Percentiles rank a stretch among this genome's conserved stretches.
These are phyloP conservation scores for Micromesistius poutassou DNA, from an alignment of 2,797 vertebrate genomes.

Conservation along the genomic window DNA sequence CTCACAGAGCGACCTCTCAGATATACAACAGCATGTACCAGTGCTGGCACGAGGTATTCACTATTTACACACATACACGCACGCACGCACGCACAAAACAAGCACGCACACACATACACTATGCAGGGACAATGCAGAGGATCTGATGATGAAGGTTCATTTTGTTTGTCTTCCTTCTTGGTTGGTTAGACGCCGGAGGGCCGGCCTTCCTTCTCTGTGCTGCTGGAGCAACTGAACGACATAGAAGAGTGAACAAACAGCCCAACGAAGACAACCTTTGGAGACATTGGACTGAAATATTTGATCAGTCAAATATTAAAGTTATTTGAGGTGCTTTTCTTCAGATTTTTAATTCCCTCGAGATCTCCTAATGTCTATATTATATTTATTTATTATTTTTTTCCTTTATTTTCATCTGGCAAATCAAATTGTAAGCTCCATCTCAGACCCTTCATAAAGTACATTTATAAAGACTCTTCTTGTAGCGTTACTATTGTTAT, in stretches of 20 bases:
- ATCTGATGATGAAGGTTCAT: neutral
- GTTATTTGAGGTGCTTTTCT: neutral
- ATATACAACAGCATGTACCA: conserved; percentile 83
- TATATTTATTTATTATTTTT: too few relatives aligned
- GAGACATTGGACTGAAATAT: neutral
- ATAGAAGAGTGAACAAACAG: conserved; percentile 51
- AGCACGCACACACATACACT: neutral
- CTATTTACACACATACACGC: neutral
- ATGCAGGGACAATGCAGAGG: neutral
- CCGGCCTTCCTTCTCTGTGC: conserved; percentile 63
- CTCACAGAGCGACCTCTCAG: conserved; percentile 63
- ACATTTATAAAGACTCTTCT: too few relatives aligned
- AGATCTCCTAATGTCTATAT: neutral
- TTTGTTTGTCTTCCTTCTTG: neutral
- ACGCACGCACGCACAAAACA: neutral
- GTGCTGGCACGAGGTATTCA: conserved; percentile 86
- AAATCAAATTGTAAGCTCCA: too few relatives aligned
- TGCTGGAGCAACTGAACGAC: conserved; percentile 56
- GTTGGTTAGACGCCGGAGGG: conserved; percentile 59
- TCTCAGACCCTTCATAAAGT: too few relatives aligned
- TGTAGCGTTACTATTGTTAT: too few relatives aligned
- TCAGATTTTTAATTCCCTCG: neutral
- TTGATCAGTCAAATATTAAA: neutral
- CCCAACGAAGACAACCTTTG: neutral
- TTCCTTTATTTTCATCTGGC: too few relatives aligned